Evolutionary conservation across 2,113 vertebrate genomes (phyloP), one percentile per base, ranked within the genome.

Genomic region (Lamprotornis superbus): DNA sequence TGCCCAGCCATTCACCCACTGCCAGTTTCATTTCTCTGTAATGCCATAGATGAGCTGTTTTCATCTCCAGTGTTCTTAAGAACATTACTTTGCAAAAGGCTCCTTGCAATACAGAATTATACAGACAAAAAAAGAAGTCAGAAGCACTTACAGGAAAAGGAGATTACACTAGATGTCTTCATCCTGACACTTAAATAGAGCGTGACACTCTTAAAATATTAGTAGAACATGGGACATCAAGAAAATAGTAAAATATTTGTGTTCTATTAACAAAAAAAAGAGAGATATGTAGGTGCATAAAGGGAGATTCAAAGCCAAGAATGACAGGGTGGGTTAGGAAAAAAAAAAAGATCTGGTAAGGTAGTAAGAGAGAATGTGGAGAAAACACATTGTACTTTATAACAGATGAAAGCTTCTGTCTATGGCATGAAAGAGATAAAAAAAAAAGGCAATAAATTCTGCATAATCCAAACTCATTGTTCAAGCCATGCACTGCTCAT

Each of bases 101-200:
- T 94, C 25, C 61, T 87, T 92, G 80, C 69, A 76, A 87, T 73
- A n/a, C 39, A 50, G 94, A 94, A 94, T 94, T 93, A 79, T 73
- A 18, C 77, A 89, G 89, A 90, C 73, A 84, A 92, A 93, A 93
- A 89, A 88, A 90, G 70, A 75, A 94, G 78, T 83, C 57, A 87
- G 69, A 90, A 95, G 59, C 88, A 80, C 93, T 91, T 82, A 78
- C 16, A 83, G 78, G 46, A 80, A 91, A 77, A 84, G 60, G 75
- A 95, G 90, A 91, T 90, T 97, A 94, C 55, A 37, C 23, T 24
- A n/a, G 82, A 93, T 94, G 68, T 91, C 93, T 97, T 97, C 83
- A 92, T 91, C 56, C 52, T 93, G 94, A 86, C 89, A 91, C 40
- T 85, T 88, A 93, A 94, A 96, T 77, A 52, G 71, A 77, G 50